Conservation (phyloP, 2,797 vertebrate species). For the Catamblyrhynchus diadema region DNA sequence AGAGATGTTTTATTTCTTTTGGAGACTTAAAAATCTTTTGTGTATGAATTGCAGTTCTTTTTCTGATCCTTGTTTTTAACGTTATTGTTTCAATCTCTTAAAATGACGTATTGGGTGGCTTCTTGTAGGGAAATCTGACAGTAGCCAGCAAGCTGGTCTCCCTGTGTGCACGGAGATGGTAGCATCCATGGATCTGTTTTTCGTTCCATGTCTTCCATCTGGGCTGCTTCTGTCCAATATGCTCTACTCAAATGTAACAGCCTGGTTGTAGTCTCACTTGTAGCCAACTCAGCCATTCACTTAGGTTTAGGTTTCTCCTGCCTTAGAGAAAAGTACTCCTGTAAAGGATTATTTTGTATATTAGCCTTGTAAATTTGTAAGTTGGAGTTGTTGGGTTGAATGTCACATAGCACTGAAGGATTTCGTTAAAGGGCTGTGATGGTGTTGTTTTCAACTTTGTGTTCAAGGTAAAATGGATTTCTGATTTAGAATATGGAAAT, state of each 20-base stretch:
- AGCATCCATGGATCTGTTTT: background rate
- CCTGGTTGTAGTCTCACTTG: background rate
- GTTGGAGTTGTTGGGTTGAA: background rate
- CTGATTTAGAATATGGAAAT: background rate
- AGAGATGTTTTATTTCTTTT: background rate
- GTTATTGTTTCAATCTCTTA: background rate
- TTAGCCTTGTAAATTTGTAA: background rate
- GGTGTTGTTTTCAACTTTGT: background rate
- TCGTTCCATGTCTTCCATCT: conserved; percentile 26
- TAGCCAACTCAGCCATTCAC: background rate
- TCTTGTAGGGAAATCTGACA: background rate
- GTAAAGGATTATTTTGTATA: background rate
- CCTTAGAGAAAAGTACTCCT: rapidly evolving
- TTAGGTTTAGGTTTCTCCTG: background rate
- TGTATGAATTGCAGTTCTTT: background rate
- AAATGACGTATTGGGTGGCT: background rate
- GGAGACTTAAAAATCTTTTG: background rate
- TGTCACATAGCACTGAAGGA: rapidly evolving
- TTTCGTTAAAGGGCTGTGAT: background rate
- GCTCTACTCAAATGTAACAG: background rate
- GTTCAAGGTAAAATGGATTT: background rate
- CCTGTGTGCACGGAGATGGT: background rate
- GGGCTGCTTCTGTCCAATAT: conserved; percentile 14
- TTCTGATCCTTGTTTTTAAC: background rate
- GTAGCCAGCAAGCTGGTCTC: background rate